Base-by-base conservation (phyloP, 2,888 invertebrate genomes). In the Tiphia femorata region DNA sequence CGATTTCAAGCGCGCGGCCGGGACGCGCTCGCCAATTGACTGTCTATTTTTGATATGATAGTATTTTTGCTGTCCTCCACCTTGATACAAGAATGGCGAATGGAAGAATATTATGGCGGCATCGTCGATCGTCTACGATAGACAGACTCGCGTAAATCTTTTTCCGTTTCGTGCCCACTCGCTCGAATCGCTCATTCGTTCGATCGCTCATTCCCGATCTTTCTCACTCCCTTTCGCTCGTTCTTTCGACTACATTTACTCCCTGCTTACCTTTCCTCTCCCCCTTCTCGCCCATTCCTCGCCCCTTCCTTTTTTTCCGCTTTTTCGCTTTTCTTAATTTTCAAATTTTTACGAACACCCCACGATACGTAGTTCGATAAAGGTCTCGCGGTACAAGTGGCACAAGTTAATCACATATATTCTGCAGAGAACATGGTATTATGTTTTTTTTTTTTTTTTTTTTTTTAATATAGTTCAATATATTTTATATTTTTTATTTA, bases 321-420 rank as follows among this genome's bases (percentile, higher is more conserved):
- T 21, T 49, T 40, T 16, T 41, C 19, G 10, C 44, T 53, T 49
- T 49, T 12, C 42, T 37, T 52, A 43, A 49, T 58, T 58, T 21
- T 40, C 48, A 19, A 49, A 19, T 49, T 54, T 40, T 54, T 43
- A 25, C 51, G 44, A 50, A 51, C 61, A 46, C 33, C 43, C 48
- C 46, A 48, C 41, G 62, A 62, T 25, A 56, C 49, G 48, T 41
- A 41, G 43, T 35, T 56, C 50, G 64, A 58, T 50, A 52, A 57
- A 61, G 44, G 53, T 60, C 37, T 67, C 64, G 63, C 61, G 76
- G 38, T 76, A 77, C 76, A 74, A 75, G 72, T 79, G 78, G 79
- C 78, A 78, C 78, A 78, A 76, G 67, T 75, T 73, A 76, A 79
- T 79, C 78, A 79, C 78, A 78, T 76, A 49, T 52, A 63, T 62